phyloP scores from a whole-genome alignment of 2,113 vertebrate genomes.

The Dicentrarchus labrax region DNA sequence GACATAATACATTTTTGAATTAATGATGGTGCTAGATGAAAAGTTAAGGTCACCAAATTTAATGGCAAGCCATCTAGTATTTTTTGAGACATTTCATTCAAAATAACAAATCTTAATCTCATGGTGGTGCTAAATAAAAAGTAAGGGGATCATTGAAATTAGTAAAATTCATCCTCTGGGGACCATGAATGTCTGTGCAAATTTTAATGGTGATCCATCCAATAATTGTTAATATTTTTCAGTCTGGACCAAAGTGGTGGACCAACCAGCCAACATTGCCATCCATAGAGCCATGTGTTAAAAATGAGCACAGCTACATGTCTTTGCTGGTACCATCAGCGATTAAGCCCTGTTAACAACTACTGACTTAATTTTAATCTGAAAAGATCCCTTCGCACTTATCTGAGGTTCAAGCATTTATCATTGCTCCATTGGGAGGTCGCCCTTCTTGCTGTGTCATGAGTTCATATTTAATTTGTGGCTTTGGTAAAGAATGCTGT shows the following conservation, averaged over 20 bases:
- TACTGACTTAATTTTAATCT: background rate
- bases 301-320: background rate
- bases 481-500: conserved; percentile 70
- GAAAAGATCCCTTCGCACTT: conserved; percentile 12
- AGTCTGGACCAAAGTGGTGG: background rate
- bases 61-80: background rate
- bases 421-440: conserved; percentile 29
- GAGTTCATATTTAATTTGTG: conserved; percentile 75
- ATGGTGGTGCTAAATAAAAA: background rate
- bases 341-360: background rate
- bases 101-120: background rate
- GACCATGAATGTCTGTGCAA: background rate
- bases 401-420: conserved; percentile 23
- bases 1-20: background rate
- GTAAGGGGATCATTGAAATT: background rate
- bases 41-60: background rate
- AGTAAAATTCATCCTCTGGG: background rate
- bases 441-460: conserved; percentile 50
- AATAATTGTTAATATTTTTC: background rate
- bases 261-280: background rate
- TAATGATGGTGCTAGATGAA: background rate
- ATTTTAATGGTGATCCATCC: background rate
- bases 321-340: background rate
- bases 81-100: background rate
- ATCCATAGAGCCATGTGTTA: background rate